phyloP scores from a whole-genome alignment of 2,888 invertebrate genomes.

The Ormia ochracea region DNA sequence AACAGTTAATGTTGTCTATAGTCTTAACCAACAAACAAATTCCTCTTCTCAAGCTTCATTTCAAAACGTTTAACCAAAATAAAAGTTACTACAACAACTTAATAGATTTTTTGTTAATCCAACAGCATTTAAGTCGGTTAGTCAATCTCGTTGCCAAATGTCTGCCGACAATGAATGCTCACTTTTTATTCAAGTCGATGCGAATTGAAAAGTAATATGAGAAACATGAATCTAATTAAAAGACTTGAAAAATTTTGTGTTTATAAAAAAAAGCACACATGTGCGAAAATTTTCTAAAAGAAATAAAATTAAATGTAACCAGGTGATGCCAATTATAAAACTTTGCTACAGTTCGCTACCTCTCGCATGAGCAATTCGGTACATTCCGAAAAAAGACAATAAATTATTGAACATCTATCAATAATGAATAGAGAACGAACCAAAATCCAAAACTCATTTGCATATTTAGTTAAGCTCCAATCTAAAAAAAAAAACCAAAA shows the following conservation, averaged over 20 bases:
- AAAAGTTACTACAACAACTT: background rate
- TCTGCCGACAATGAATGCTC: slow-evolving; percentile 35
- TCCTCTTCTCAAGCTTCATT: background rate
- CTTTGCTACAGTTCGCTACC: slow-evolving; percentile 20
- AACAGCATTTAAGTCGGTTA: slow-evolving; percentile 52
- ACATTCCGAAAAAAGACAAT: slow-evolving; percentile 31
- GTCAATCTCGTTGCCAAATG: slow-evolving; percentile 21
- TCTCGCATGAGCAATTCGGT: slow-evolving; percentile 18
- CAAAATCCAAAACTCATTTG: slow-evolving; percentile 39
- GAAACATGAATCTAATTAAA: slow-evolving; percentile 50
- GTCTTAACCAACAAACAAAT: background rate
- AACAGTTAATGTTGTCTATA: no score
- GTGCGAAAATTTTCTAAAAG: background rate
- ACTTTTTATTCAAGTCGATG: slow-evolving; percentile 25
- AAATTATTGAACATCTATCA: slow-evolving; percentile 61
- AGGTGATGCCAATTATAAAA: slow-evolving; percentile 40
- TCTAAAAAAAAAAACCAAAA: background rate
- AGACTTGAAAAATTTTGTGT: background rate
- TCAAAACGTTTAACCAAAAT: background rate
- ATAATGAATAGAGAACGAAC: slow-evolving; percentile 24
- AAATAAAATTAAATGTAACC: slow-evolving; percentile 31
- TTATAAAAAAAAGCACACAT: background rate
- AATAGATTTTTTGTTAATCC: slow-evolving; percentile 14
- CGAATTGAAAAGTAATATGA: background rate
- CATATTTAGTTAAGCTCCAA: slow-evolving; percentile 48